Percentiles rank a stretch among this genome's conserved stretches.
Evolutionary conservation across 2,888 invertebrate species (phyloP).

Genomic region (Taphrorychus bicolor): DNA sequence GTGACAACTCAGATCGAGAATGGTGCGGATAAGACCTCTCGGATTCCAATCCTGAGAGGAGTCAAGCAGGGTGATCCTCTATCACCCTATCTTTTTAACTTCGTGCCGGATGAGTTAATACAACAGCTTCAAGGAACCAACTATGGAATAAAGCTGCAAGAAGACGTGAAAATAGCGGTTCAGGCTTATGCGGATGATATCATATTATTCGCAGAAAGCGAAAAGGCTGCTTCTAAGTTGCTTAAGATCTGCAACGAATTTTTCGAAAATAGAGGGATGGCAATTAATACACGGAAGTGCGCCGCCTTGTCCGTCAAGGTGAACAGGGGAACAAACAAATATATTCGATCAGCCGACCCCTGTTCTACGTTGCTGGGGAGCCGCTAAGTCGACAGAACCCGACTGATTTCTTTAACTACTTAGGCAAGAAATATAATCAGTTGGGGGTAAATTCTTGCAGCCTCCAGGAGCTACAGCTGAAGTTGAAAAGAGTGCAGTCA

Average conservation of each 20-base stretch:
- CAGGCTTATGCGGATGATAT: constrained; percentile 39
- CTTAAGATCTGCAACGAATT: background rate
- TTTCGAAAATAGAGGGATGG: constrained; percentile 22
- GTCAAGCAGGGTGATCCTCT: constrained; percentile 26
- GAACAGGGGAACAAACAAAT: constrained; percentile 3
- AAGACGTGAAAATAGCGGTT: background rate
- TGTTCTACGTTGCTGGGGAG: background rate
- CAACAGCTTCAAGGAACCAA: constrained; percentile 51
- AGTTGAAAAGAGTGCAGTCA: background rate
- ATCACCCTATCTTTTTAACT: constrained; percentile 12
- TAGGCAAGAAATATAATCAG: background rate
- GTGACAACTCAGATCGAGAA: background rate
- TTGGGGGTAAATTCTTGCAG: background rate
- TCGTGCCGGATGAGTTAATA: constrained; percentile 19
- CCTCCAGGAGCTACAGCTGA: background rate
- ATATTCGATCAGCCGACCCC: constrained; percentile 9
- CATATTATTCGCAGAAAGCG: constrained; percentile 9
- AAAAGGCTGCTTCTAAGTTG: background rate
- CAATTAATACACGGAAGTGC: constrained; percentile 10
- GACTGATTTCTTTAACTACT: constrained; percentile 15
- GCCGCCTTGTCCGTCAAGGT: constrained; percentile 9
- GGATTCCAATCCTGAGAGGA: constrained; percentile 4
- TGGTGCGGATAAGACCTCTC: background rate
- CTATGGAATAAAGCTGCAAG: background rate
- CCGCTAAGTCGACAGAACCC: constrained; percentile 2